phyloP scores from a whole-genome alignment of 2,113 vertebrate species.

The Limanda limanda region DNA sequence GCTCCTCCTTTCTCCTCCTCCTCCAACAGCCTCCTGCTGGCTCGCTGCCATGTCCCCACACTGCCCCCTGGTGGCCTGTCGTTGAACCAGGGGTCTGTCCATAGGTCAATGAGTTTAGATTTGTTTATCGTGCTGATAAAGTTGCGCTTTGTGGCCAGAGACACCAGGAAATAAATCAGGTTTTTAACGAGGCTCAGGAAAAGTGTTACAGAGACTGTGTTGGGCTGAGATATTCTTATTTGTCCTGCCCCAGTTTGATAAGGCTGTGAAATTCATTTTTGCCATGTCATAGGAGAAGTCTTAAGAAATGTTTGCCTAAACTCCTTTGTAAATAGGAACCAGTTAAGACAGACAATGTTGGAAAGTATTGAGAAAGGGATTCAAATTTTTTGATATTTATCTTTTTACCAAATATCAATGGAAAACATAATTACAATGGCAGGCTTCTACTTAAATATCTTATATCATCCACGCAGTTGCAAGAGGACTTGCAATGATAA shows the following conservation, averaged over 20 bases:
- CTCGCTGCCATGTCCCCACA: conserved; percentile 58
- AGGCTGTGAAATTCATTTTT: no score
- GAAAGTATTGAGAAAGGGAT: background rate
- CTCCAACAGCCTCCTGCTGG: conserved; percentile 57
- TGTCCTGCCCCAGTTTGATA: no score
- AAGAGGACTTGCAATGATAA: no score
- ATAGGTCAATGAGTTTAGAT: background rate
- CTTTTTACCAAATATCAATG: background rate
- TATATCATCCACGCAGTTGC: no score
- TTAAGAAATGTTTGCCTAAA: no score
- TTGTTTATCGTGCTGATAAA: background rate
- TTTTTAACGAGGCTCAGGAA: background rate
- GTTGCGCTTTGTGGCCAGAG: background rate
- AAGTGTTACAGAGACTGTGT: no score
- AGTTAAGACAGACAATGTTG: no score
- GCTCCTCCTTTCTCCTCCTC: conserved; percentile 3
- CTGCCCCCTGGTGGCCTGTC: conserved; percentile 66
- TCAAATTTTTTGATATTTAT: background rate
- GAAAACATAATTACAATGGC: background rate
- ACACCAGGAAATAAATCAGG: background rate
- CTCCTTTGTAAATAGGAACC: no score
- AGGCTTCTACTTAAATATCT: background rate
- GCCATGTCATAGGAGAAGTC: no score
- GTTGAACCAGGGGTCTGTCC: background rate
- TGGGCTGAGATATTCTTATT: no score